Percentiles rank a stretch among this genome's conserved stretches.
phyloP scores from a whole-genome alignment of 2,113 vertebrate genomes.

The Varanus salvator region DNA sequence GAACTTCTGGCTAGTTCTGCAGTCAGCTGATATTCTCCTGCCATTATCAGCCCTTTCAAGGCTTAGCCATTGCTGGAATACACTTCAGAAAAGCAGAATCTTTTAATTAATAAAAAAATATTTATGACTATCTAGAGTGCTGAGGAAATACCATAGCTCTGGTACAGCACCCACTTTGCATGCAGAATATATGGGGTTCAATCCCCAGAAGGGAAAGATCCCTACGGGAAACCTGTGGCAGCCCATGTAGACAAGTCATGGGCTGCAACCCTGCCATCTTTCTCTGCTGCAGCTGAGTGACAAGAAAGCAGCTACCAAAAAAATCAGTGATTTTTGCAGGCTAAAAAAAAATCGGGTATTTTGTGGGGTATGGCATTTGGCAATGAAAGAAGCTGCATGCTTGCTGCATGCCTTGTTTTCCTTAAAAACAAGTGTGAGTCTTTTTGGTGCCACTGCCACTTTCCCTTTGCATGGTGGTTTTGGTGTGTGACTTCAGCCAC shows the following conservation, averaged over 20 bases:
- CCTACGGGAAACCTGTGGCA: not conserved
- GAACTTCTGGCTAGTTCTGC: slow-evolving; percentile 16
- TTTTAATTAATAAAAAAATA: not conserved
- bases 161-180: not conserved
- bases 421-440: too few species aligned
- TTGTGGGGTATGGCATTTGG: too few species aligned
- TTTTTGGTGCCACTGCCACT: too few species aligned
- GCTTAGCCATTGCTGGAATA: not conserved
- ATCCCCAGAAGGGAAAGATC: not conserved
- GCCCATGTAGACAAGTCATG: not conserved
- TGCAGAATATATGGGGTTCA: not conserved
- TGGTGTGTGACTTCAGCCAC: too few species aligned
- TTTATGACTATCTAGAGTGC: not conserved
- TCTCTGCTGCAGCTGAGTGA: too few species aligned
- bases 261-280: too few species aligned
- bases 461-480: too few species aligned
- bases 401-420: too few species aligned
- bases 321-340: too few species aligned
- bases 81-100: not conserved
- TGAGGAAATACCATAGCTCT: not conserved
- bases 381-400: too few species aligned
- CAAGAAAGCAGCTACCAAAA: too few species aligned
- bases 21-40: not conserved
- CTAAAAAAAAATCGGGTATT: too few species aligned
- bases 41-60: not conserved